Base-by-base conservation (phyloP, 2,797 vertebrate genomes). In the Catamblyrhynchus diadema region DNA sequence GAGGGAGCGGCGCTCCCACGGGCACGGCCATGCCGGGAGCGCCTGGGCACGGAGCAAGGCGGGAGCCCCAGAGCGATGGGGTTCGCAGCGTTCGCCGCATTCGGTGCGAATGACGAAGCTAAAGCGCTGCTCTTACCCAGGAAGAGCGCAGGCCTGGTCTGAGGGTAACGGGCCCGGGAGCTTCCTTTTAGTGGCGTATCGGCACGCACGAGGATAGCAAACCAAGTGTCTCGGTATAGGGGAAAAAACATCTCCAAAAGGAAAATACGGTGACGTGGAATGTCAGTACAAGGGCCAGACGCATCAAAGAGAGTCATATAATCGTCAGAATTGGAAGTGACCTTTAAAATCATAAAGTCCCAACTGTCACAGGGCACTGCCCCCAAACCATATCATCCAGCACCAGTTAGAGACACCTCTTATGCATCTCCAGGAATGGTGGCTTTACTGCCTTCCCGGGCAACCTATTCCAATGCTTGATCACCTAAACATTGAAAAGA, bases 181-280 rank as follows among this genome's bases (percentile, higher is more conserved):
- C n/a, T 18, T 13, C 4, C 21, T 5, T 18, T 2, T 7, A 6
- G 37, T 8, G 7, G 22, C 3, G 0, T 8, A 2, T 16, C 0
- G 17, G 4, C 13, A 5, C 56, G 0, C 9, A 9, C 5, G 1
- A 4, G 30, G 51, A 21, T 51, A 44, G 2, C n/a, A 5, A 10
- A 11, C 20, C 3, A 6, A 44, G 37, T 7, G 8, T 9, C 16
- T 44, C 7, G 3, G 37, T 8, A 0, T 0, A 39, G 12, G 24
- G 62, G 41, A 5, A 19, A 24, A 51, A 61, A 17, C 20, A 4
- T 9, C 41, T 4, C 7, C 15, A 1, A 12, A 41, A 23, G 50
- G 37, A 44, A 14, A 14, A 13, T 6, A 0, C 0, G 5, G 44
- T 24, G 48, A 23, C 6, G 3, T 21, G 24, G 30, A 3, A 12